phyloP scores from a whole-genome alignment of 2,888 invertebrate genomes.

The Cheilosia pagana region DNA sequence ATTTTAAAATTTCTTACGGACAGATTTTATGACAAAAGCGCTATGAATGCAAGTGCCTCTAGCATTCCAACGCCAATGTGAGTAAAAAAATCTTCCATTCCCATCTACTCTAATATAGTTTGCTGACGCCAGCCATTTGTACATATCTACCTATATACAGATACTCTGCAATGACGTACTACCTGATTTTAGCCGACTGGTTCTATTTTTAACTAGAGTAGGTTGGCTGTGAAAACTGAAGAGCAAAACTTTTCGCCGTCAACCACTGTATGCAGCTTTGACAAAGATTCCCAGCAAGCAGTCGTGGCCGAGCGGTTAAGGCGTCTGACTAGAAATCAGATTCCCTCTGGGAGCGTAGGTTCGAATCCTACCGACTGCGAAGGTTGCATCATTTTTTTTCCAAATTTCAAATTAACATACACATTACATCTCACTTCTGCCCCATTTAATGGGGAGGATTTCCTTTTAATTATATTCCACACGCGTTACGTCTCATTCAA shows the following conservation, averaged over 20 bases:
- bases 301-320: slow-evolving; percentile 76
- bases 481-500: slow-evolving; percentile 12
- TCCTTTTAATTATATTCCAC: slow-evolving; percentile 49
- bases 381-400: neutral
- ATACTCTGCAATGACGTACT: slow-evolving; percentile 27
- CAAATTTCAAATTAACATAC: neutral
- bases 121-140: slow-evolving; percentile 40
- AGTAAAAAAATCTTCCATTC: slow-evolving; percentile 45
- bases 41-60: slow-evolving; percentile 14
- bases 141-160: neutral
- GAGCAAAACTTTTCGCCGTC: neutral
- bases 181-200: no score
- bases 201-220: slow-evolving; percentile 37
- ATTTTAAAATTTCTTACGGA: no score
- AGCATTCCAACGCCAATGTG: slow-evolving; percentile 1
- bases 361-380: slow-evolving; percentile 78
- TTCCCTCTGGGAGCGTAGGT: slow-evolving; percentile 78
- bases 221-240: neutral
- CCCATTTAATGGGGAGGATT: slow-evolving; percentile 10
- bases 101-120: slow-evolving; percentile 33
- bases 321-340: slow-evolving; percentile 76
- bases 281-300: neutral
- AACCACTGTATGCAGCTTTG: neutral
- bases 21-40: slow-evolving; percentile 33
- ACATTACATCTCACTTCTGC: slow-evolving; percentile 31